Conservation (phyloP, 1,140 invertebrate species). For the Chlorops oryzae region DNA sequence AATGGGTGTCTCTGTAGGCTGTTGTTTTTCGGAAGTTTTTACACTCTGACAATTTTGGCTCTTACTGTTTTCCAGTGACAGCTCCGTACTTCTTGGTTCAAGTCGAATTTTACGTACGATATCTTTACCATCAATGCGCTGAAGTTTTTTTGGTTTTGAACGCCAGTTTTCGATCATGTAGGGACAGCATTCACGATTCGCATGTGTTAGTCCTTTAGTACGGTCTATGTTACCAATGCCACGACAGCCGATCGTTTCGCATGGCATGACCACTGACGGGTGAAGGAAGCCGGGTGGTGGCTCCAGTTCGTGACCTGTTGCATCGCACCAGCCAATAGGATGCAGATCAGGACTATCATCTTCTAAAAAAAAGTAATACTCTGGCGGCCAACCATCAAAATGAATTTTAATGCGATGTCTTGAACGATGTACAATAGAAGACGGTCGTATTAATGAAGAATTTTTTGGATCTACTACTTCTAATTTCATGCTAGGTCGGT, state of each 20-base stretch:
- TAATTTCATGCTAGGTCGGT: slow-evolving; percentile 80
- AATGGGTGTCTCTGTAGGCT: no score
- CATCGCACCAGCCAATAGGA: slow-evolving; percentile 83
- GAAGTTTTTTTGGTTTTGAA: slow-evolving; percentile 32
- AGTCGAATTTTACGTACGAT: slow-evolving; percentile 4
- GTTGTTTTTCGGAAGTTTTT: no score
- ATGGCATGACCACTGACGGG: slow-evolving; percentile 40
- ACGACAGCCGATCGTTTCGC: slow-evolving; percentile 69
- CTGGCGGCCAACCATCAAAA: slow-evolving; percentile 86
- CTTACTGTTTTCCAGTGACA: not conserved
- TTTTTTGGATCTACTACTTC: slow-evolving; percentile 83
- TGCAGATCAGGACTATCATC: slow-evolving; percentile 87
- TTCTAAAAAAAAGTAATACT: slow-evolving; percentile 83
- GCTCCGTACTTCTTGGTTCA: not conserved
- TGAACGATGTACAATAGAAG: slow-evolving; percentile 71
- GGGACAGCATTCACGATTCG: slow-evolving; percentile 73
- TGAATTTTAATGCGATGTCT: slow-evolving; percentile 74
- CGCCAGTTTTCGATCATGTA: slow-evolving; percentile 55
- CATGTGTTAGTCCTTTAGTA: slow-evolving; percentile 69
- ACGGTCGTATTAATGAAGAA: slow-evolving; percentile 72
- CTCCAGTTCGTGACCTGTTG: slow-evolving; percentile 81
- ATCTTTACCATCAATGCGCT: slow-evolving; percentile 20
- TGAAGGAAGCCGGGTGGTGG: slow-evolving; percentile 57
- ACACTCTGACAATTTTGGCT: not conserved
- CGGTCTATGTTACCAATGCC: slow-evolving; percentile 74